Evolutionary conservation across 2,888 invertebrate species (phyloP).

Genomic region (Tachystola acroxantha): DNA sequence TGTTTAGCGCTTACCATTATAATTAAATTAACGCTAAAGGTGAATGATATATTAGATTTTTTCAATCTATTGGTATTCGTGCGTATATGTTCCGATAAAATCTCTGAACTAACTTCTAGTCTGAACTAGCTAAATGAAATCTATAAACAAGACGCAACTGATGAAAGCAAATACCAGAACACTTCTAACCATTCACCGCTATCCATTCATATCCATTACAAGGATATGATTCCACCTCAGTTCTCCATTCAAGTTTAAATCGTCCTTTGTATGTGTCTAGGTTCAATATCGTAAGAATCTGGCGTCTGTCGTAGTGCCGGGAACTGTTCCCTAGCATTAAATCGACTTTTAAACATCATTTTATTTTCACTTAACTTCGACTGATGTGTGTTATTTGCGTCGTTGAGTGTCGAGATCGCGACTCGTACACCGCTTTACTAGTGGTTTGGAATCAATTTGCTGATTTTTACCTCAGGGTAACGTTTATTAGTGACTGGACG

Average conservation of each 20-base stretch:
- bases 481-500: not conserved
- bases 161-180: constrained; percentile 19
- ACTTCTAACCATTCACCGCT: constrained; percentile 18
- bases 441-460: constrained; percentile 40
- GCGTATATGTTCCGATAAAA: no score
- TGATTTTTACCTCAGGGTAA: constrained; percentile 22
- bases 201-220: constrained; percentile 20
- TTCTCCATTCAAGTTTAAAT: constrained; percentile 5
- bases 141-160: constrained; percentile 8
- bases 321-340: constrained; percentile 22
- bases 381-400: constrained; percentile 43
- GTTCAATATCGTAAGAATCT: constrained; percentile 10
- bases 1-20: no score
- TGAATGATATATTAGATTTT: no score
- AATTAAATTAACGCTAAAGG: no score
- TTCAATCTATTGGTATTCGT: no score
- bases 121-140: no score
- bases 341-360: constrained; percentile 30
- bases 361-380: constrained; percentile 45
- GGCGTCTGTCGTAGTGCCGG: constrained; percentile 18
- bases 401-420: constrained; percentile 17
- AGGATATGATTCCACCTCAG: constrained; percentile 16
- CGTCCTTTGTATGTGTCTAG: not conserved
- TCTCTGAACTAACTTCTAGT: no score
- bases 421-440: constrained; percentile 22